Conservation (phyloP, 2,113 vertebrate genomes). For the Xiphorhynchus elegans region DNA sequence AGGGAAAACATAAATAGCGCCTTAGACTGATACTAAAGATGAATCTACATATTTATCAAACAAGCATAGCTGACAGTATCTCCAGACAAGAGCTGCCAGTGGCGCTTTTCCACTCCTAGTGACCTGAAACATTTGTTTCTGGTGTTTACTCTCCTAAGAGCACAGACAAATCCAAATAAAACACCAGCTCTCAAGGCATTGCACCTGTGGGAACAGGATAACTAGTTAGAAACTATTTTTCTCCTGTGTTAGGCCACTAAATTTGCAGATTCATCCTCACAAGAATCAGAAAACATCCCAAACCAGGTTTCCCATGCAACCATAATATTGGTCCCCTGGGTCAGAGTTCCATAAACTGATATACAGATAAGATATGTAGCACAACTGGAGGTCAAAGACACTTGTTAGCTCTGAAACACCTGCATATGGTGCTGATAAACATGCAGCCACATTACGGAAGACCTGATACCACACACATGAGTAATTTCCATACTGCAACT, state of each 20-base stretch:
- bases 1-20: background rate
- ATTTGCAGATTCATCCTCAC: background rate
- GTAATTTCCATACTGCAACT: background rate
- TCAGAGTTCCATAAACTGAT: background rate
- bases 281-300: background rate
- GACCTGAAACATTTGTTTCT: background rate
- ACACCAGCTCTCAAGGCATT: background rate
- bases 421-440: background rate
- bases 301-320: background rate
- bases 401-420: background rate
- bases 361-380: background rate
- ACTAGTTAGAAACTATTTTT: background rate
- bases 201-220: background rate
- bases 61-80: background rate
- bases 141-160: background rate
- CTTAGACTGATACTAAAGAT: background rate
- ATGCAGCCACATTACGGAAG: background rate
- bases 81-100: background rate
- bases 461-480: background rate
- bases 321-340: accelerated
- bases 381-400: background rate
- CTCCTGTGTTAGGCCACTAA: background rate
- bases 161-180: background rate
- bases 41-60: background rate
- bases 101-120: background rate